Percentiles rank a stretch among this genome's conserved stretches.
phyloP scores from a whole-genome alignment of 2,113 vertebrate genomes.

The Dipodomys spectabilis region DNA sequence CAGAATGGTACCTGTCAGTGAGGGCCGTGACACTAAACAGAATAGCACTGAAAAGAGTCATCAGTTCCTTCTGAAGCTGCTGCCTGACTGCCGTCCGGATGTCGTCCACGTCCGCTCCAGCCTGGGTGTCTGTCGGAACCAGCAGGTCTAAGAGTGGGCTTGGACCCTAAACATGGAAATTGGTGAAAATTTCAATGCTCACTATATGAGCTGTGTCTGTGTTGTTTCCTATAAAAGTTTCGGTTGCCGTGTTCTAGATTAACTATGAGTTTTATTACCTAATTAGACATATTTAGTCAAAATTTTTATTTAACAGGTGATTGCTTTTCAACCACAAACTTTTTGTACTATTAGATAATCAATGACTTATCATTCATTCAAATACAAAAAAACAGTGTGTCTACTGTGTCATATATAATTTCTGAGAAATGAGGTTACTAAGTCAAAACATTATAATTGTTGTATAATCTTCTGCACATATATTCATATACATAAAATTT shows the following conservation, averaged over 20 bases:
- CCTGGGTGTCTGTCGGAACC: constrained; percentile 86
- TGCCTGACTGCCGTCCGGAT: constrained; percentile 89
- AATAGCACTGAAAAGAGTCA: constrained; percentile 89
- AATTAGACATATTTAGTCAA: background rate
- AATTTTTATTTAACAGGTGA: background rate
- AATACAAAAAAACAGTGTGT: background rate
- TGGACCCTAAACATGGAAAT: constrained; percentile 85
- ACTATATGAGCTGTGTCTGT: background rate
- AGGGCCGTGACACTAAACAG: constrained; percentile 87
- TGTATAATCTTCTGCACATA: background rate
- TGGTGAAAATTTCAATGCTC: constrained; percentile 58
- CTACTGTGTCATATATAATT: background rate
- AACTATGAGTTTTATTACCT: background rate
- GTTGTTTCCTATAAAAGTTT: background rate
- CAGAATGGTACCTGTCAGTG: constrained; percentile 90
- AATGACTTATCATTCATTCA: background rate
- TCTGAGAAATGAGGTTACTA: background rate
- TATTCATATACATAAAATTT: background rate
- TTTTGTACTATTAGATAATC: background rate
- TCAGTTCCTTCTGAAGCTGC: constrained; percentile 94
- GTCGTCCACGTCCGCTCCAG: constrained; percentile 85
- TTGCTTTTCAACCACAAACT: background rate
- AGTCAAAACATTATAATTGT: background rate
- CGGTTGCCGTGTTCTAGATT: background rate
- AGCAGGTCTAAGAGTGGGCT: constrained; percentile 91